These are phyloP conservation scores for Scomberomorus guttatus DNA, from an alignment of 2,797 vertebrate species.

Conservation along the genomic window DNA sequence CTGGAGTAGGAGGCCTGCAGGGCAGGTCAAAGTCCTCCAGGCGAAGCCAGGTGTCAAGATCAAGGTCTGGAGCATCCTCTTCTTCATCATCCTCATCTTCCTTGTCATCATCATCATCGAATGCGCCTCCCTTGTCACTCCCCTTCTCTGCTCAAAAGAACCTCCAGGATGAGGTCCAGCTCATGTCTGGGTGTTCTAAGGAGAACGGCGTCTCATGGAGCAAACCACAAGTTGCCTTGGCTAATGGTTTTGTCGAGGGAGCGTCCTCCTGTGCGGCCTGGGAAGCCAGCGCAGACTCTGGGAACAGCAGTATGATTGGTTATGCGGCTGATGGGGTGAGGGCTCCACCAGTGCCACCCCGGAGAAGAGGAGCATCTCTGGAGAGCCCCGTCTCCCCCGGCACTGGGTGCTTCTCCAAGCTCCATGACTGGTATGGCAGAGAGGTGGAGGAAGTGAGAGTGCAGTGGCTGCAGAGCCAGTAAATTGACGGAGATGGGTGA, in stretches of 20 bases:
- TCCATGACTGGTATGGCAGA: conserved; percentile 90
- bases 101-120: conserved; percentile 68
- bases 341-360: conserved; percentile 87
- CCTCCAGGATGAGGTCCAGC: conserved; percentile 72
- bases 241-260: conserved; percentile 70
- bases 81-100: conserved; percentile 74
- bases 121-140: background rate
- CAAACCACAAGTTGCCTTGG: conserved; percentile 62
- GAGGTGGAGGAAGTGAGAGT: conserved; percentile 88
- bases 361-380: conserved; percentile 77
- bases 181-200: conserved; percentile 67
- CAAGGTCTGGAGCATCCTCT: conserved; percentile 70
- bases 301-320: conserved; percentile 1
- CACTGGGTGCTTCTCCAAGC: conserved; percentile 85
- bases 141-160: conserved; percentile 45
- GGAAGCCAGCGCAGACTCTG: conserved; percentile 69
- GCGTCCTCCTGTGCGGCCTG: conserved; percentile 69
- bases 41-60: conserved; percentile 49
- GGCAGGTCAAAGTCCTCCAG: conserved; percentile 60
- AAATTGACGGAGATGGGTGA: conserved; percentile 32
- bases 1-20: conserved; percentile 29
- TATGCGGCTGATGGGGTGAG: conserved; percentile 45
- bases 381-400: conserved; percentile 80
- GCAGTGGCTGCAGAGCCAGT: conserved; percentile 89
- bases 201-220: conserved; percentile 92